Evolutionary conservation across 2,113 vertebrate genomes (phyloP), one percentile per base, ranked within the genome.

Genomic region (Morone saxatilis): DNA sequence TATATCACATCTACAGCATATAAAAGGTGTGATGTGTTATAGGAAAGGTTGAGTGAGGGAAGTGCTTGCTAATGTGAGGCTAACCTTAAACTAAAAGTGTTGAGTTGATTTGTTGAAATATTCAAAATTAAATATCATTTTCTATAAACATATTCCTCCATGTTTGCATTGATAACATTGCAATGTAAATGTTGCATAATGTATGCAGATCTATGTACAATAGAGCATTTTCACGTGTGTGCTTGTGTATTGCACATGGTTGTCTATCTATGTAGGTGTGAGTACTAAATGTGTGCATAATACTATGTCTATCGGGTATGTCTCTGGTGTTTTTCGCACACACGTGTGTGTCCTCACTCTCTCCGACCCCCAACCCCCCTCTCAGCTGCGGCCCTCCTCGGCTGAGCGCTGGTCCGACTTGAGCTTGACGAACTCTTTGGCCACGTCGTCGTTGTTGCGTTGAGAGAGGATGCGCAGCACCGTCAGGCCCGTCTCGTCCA

Each of bases 401-500:
- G 96, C 95, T 0, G 98, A 99, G 81, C 98, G 98, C 20, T 98
- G 98, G 94, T 99, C 98, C 0, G 97, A 99, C 92, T 99, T 99
- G 78, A 99, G 96, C 94, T 99, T 99, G 87, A 99, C 98, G 0
- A 99, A 99, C 89, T 99, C 98, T 87, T 98, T 99, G 77, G 98
- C 98, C 89, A 99, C 98, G 17, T 99, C 98, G 25, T 99, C 98
- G 5, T 98, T 99, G 96, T 97, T 99, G 90, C 98, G 97, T 90
- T 99, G 98, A 0, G 98, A 99, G 38, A 99, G 96, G 95, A 99
- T 99, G 81, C 98, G 97, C 83, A 99, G 96, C 70, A 98, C 97
- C 0, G 98, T 99, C 87, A 99, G 96, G 54, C 98, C 98, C 0
- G 98, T 99, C 95, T 99, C 98, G 16, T 99, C 98, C 98, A 99